phyloP scores from a whole-genome alignment of 37 sponge, comb jelly and placozoan genomes.

The Lycopodina hypogea region DNA sequence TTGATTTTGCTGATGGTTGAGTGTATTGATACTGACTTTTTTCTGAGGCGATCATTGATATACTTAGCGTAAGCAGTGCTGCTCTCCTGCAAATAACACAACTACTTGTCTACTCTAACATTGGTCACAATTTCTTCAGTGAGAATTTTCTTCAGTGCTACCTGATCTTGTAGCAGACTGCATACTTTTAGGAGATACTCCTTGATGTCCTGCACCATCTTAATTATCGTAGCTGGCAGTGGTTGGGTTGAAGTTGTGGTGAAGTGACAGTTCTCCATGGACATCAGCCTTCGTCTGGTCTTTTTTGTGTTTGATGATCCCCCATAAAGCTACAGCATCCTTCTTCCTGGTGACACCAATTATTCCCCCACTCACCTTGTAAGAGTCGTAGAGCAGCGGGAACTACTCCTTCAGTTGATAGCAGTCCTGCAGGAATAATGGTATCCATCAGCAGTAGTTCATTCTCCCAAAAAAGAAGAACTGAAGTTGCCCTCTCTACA shows the following conservation, averaged over 20 bases:
- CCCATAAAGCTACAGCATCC: conserved; percentile 2
- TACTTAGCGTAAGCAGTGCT: neutral
- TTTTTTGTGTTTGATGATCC: neutral
- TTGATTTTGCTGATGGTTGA: conserved; percentile 1
- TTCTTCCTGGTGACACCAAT: conserved; percentile 1
- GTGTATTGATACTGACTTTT: conserved; percentile 1
- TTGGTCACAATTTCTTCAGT: neutral
- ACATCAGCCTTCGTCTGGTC: neutral
- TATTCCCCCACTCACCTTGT: neutral
- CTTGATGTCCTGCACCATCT: neutral
- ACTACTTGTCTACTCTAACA: neutral
- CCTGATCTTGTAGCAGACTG: neutral
- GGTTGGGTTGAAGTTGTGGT: neutral
- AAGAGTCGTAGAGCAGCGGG: neutral
- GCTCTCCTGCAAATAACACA: neutral
- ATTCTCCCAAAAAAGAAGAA: neutral
- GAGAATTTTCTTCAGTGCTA: neutral
- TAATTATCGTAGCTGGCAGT: neutral
- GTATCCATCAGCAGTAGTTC: neutral
- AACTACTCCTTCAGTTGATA: no score
- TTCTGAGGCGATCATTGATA: neutral
- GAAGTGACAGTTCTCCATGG: neutral
- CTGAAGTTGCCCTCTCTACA: no score
- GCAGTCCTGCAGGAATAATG: neutral
- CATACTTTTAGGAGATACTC: neutral